A percentile compares a stretch with the other conserved stretches of the same genome.
Conservation (phyloP, 2,888 invertebrate genomes). For the Volucella zonaria region DNA sequence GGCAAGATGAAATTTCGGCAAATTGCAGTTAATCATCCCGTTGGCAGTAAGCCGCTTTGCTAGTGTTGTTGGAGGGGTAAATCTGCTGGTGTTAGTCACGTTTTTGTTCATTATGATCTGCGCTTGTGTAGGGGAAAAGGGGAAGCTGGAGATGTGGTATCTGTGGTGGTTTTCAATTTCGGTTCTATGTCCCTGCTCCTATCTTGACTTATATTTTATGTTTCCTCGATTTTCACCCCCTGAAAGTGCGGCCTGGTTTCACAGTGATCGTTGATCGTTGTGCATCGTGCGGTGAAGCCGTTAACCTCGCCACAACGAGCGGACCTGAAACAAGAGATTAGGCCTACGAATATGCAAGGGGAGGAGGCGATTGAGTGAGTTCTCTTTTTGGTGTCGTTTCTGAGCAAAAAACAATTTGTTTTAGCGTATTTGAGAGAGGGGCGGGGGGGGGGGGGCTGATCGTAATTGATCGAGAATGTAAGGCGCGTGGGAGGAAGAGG, state of each 20-base stretch:
- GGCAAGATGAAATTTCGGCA: slow-evolving; percentile 57
- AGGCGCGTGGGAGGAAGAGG: slow-evolving; percentile 33
- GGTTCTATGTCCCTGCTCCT: slow-evolving; percentile 68
- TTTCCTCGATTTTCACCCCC: slow-evolving; percentile 15
- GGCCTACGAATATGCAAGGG: slow-evolving; percentile 61
- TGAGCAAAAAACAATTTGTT: slow-evolving; percentile 25
- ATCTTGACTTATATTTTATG: slow-evolving; percentile 73
- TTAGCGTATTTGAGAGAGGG: not conserved
- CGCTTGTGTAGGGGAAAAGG: too few species aligned
- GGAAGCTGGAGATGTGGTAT: too few species aligned
- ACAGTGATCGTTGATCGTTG: slow-evolving; percentile 31
- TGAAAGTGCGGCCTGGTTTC: not conserved
- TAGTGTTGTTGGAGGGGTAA: slow-evolving; percentile 42
- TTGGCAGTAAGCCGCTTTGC: slow-evolving; percentile 15
- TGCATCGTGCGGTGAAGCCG: slow-evolving; percentile 53
- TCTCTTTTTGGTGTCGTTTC: slow-evolving; percentile 6
- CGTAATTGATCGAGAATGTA: slow-evolving; percentile 31
- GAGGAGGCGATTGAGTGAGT: slow-evolving; percentile 36
- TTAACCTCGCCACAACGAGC: slow-evolving; percentile 62
- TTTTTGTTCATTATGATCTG: slow-evolving; percentile 10
- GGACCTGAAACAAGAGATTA: slow-evolving; percentile 49
- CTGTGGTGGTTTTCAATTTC: slow-evolving; percentile 50
- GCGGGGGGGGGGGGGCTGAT: not conserved
- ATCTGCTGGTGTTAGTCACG: slow-evolving; percentile 64
- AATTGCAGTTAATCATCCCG: slow-evolving; percentile 67